phyloP scores from a whole-genome alignment of 1,140 invertebrate species.

The Rhyzopertha dominica region DNA sequence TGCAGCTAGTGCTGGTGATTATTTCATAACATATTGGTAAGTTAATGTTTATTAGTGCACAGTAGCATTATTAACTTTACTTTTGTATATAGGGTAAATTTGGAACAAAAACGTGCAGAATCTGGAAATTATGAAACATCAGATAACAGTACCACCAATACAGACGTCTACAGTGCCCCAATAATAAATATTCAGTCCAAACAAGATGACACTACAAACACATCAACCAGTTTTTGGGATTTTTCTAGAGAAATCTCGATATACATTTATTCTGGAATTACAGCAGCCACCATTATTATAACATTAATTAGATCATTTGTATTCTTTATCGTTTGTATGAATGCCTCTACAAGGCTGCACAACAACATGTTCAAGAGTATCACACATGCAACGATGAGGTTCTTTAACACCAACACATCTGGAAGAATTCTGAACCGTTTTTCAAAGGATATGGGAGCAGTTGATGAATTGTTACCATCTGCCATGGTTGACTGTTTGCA shows the following conservation, averaged over 20 bases:
- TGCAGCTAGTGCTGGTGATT: slow-evolving; percentile 67
- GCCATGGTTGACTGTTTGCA: slow-evolving; percentile 50
- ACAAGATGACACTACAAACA: slow-evolving; percentile 1
- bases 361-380: slow-evolving; percentile 72
- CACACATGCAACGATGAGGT: slow-evolving; percentile 69
- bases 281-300: slow-evolving; percentile 29
- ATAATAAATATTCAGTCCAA: background rate
- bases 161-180: slow-evolving; percentile 1
- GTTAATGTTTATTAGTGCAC: slow-evolving; percentile 8
- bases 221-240: slow-evolving; percentile 29
- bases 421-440: slow-evolving; percentile 74
- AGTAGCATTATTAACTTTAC: background rate
- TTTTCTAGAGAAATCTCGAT: slow-evolving; percentile 37
- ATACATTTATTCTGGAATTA: slow-evolving; percentile 37
- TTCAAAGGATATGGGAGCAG: slow-evolving; percentile 79
- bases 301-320: slow-evolving; percentile 46
- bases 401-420: slow-evolving; percentile 77
- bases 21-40: slow-evolving; percentile 74
- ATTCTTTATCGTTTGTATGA: slow-evolving; percentile 58
- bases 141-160: background rate
- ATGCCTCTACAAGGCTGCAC: slow-evolving; percentile 61
- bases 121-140: slow-evolving; percentile 8
- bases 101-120: slow-evolving; percentile 44
- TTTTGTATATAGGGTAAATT: slow-evolving; percentile 42
- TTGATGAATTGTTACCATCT: slow-evolving; percentile 79